A percentile compares a stretch with the other conserved stretches of the same genome.
phyloP scores from a whole-genome alignment of 2,888 invertebrate genomes.

The Pycnomerus fuliginosus region DNA sequence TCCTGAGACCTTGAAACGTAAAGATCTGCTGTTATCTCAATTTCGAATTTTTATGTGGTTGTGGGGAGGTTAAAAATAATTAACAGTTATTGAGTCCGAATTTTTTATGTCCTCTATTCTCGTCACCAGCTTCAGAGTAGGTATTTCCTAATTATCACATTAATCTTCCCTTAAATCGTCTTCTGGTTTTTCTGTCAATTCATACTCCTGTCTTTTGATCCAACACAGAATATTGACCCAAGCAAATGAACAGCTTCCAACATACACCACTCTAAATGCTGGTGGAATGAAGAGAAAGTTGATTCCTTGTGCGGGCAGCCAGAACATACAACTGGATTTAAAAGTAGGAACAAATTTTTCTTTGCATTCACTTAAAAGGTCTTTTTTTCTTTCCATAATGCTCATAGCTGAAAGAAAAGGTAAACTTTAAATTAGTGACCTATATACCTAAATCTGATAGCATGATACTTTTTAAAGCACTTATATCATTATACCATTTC shows the following conservation, averaged over 20 bases:
- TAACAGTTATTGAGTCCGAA: too few species aligned
- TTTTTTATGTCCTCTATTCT: too few species aligned
- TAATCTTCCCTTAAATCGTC: too few species aligned
- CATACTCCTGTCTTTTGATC: slow-evolving; percentile 64
- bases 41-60: too few species aligned
- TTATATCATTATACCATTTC: slow-evolving; percentile 4
- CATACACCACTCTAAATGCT: slow-evolving; percentile 72
- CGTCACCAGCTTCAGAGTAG: too few species aligned
- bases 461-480: slow-evolving; percentile 4
- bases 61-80: too few species aligned
- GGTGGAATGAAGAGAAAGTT: slow-evolving; percentile 77
- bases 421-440: neutral
- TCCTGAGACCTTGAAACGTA: too few species aligned
- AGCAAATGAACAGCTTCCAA: slow-evolving; percentile 73
- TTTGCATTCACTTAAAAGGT: slow-evolving; percentile 69
- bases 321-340: slow-evolving; percentile 75
- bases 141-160: neutral
- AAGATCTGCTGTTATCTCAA: too few species aligned
- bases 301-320: slow-evolving; percentile 78
- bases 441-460: neutral
- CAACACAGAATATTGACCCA: slow-evolving; percentile 87
- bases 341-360: slow-evolving; percentile 72
- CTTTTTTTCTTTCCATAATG: slow-evolving; percentile 68
- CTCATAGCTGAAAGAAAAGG: slow-evolving; percentile 64
- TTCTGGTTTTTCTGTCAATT: slow-evolving; percentile 5